Evolutionary conservation across 2,888 invertebrate species (phyloP), one percentile per base, ranked within the genome.

Genomic region (Apamea crenata): DNA sequence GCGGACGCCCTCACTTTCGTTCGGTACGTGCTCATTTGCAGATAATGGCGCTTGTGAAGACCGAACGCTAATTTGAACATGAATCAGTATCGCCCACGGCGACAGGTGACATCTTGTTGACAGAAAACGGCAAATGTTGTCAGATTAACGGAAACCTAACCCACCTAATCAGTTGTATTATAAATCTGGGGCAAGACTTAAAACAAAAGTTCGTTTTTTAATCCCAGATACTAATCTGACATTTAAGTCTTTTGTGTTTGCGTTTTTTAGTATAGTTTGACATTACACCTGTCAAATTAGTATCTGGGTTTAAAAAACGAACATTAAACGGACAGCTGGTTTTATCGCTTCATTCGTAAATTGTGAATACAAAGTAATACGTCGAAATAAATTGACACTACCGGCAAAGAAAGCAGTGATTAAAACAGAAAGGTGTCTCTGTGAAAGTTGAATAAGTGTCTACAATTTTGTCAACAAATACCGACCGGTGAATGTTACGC

Each of bases 1-100:
- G 95, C 95, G 95, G 92, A 94, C 94, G 94, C 93, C 94, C 94
- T 96, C 96, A 95, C 96, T 96, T 96, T 96, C 96, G 92, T 95
- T 95, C 87, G 90, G 89, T 90, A 91, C 93, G 93, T 94, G 93
- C 92, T 92, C 90, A 92, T 93, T 93, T 93, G 86, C 87, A 87
- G 88, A 90, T 92, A 92, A 92, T 92, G 88, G 88, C 82, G 85
- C 78, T 91, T 87, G 88, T 87, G 90, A 84, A 89, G 89, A 88
- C 80, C 85, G 86, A 88, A 79, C 87, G 86, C 87, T 91, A 88
- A 93, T 93, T 92, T 89, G 25, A 84, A 86, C 87, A 83, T 90
- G 73, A 76, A 75, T 72, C 90, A 91, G 89, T 82, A 89, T 87
- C 80, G 87, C 87, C 82, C 61, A 73, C 69, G 77, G 88, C 74